phyloP scores from a whole-genome alignment of 2,113 vertebrate species.

The Plecotus auritus region DNA sequence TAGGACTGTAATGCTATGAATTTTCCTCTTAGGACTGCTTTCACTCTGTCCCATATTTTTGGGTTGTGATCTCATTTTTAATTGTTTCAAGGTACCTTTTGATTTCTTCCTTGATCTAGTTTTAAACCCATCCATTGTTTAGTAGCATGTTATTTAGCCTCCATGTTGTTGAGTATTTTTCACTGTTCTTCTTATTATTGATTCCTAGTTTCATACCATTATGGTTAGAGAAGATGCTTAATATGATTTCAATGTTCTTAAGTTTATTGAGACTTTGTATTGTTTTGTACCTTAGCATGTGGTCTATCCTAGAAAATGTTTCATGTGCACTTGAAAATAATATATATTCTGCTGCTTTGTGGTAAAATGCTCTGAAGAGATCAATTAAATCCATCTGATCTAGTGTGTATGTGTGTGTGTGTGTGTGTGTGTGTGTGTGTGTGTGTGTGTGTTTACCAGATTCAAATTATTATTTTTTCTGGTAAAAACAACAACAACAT shows the following conservation, averaged over 20 bases:
- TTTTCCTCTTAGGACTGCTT: background rate
- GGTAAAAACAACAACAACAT: too few species aligned
- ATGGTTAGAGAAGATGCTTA: background rate
- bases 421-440: too few species aligned
- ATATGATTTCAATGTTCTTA: background rate
- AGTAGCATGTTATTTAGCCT: background rate
- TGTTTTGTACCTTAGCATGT: background rate
- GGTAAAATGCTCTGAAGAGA: background rate
- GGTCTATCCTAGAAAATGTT: background rate
- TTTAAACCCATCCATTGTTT: background rate
- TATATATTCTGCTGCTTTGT: background rate
- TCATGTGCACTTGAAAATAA: background rate
- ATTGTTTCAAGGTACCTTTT: background rate
- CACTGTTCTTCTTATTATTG: background rate
- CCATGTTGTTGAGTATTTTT: background rate
- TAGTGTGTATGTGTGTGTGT: background rate
- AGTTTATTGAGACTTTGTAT: background rate
- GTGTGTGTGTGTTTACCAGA: too few species aligned
- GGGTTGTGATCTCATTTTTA: background rate
- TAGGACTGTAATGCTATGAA: background rate
- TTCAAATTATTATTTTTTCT: too few species aligned
- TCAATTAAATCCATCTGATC: background rate
- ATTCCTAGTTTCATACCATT: background rate
- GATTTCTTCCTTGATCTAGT: background rate
- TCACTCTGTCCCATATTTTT: background rate